Base-by-base conservation (phyloP, 64 coral and sea anemone species). In the Porites australiensis region DNA sequence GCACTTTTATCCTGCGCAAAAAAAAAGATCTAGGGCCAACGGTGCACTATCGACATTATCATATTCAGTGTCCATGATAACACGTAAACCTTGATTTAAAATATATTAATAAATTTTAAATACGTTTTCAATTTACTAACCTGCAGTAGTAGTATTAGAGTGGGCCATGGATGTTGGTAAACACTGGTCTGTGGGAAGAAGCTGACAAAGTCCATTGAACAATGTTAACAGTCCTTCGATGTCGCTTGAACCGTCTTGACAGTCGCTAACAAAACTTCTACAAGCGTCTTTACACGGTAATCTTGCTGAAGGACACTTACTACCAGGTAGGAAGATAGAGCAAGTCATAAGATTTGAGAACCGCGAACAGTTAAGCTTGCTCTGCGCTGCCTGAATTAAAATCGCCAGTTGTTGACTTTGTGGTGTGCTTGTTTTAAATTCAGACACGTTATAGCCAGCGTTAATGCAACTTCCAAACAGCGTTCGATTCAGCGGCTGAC, bases 281-380 rank as follows among this genome's bases (percentile, higher is more conserved):
- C 81, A 84, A 16, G 15, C 46, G 0, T 11, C 14, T 84, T 84
- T 69, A 13, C 62, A 84, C 4, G 81, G 81, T 51, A 84, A 68
- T 3, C 2, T 83, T 49, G 43, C 2, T 50, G 44, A 16, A 8
- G 14, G 0, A 23, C 27, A 5, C 22, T 44, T 3, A 51, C 81
- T 52, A 21, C 51, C 50, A 7, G 81, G 81, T 51, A 84, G 6
- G 21, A 50, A 18, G 10, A 84, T 2, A 2, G 81, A 45, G 19
- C 81, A 84, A 84, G 81, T 51, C 81, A 84, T 68, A 16, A 84
- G 8, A 84, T 2, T 13, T 68, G 81, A 50, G 2, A 84, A 84
- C 16, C 46, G 4, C 5, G 62, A 84, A 68, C 81, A 84, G n/a
- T 21, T 69, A 47, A 84, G 69, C 62, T 50, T 65, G 3, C 13